A percentile compares a stretch with the other conserved stretches of the same genome.
phyloP scores from a whole-genome alignment of 2,113 vertebrate species.

The Nesogale talazaci region DNA sequence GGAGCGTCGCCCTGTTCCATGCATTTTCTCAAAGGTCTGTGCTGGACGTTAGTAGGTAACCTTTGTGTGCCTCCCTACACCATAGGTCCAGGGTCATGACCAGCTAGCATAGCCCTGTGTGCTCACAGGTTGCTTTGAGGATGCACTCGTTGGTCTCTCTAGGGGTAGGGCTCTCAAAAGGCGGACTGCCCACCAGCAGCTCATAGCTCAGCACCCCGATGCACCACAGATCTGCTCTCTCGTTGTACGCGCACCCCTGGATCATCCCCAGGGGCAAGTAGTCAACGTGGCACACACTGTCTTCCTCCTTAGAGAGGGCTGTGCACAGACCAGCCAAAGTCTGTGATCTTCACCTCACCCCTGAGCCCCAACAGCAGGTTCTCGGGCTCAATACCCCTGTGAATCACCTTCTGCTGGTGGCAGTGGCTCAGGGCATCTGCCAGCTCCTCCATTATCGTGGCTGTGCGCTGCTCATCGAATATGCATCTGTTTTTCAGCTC shows the following conservation, averaged over 20 bases:
- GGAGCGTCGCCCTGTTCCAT: background rate
- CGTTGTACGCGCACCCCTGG: no score
- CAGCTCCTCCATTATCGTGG: slow-evolving; percentile 91
- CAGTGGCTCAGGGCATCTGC: slow-evolving; percentile 92
- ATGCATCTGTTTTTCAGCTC: no score
- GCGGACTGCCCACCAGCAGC: no score
- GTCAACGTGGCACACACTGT: no score
- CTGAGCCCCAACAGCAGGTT: slow-evolving; percentile 92
- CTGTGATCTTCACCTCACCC: slow-evolving; percentile 94
- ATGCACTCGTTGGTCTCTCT: no score
- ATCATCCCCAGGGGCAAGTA: no score
- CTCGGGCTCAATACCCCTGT: slow-evolving; percentile 95
- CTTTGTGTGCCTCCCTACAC: background rate
- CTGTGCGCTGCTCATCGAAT: no score
- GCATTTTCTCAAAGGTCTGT: background rate
- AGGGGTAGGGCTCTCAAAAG: no score
- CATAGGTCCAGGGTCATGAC: background rate
- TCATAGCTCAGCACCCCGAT: no score
- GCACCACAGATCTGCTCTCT: no score
- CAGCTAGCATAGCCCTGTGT: fast-evolving
- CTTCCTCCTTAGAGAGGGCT: slow-evolving; percentile 87
- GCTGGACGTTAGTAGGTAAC: background rate
- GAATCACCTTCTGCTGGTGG: slow-evolving; percentile 93
- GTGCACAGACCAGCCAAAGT: slow-evolving; percentile 96
- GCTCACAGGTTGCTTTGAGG: background rate